Percentiles rank a stretch among this genome's conserved stretches.
Conservation (phyloP, 2,888 invertebrate species). For the Pachliopta kotzebuea region DNA sequence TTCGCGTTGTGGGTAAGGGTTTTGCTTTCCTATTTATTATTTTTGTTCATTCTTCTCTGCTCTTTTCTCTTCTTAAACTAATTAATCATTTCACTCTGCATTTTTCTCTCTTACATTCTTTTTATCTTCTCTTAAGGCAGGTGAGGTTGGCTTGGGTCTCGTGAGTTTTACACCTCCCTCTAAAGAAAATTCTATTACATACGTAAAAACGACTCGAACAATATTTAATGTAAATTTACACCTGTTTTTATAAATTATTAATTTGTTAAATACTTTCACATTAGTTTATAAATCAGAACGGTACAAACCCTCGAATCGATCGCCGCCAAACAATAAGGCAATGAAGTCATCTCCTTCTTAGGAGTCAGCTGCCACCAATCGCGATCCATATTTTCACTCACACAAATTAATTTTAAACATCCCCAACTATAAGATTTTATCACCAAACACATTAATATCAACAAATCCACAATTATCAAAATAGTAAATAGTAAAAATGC, state of each 20-base stretch:
- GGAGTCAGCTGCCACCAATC: conserved; percentile 79
- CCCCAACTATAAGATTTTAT: background rate
- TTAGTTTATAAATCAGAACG: background rate
- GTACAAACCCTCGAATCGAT: conserved; percentile 81
- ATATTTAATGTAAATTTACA: too few species aligned
- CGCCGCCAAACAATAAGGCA: conserved; percentile 81
- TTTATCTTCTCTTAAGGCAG: too few species aligned
- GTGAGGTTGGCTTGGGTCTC: too few species aligned
- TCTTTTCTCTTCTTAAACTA: too few species aligned
- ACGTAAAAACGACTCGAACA: too few species aligned
- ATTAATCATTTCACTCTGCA: too few species aligned
- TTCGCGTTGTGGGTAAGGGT: too few species aligned
- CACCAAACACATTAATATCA: background rate
- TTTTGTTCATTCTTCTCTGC: too few species aligned
- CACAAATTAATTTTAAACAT: background rate
- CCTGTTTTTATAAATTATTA: background rate
- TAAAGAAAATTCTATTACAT: too few species aligned
- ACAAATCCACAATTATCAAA: background rate
- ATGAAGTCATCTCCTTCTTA: conserved; percentile 54
- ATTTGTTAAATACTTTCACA: background rate
- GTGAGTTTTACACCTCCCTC: too few species aligned
- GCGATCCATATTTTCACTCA: conserved; percentile 49
- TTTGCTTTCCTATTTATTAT: too few species aligned
- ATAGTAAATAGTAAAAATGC: background rate
- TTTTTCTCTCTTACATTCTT: too few species aligned